A percentile compares a stretch with the other conserved stretches of the same genome.
These are phyloP conservation scores for Syngnathus floridae DNA, from an alignment of 2,113 vertebrate genomes.

Conservation along the genomic window DNA sequence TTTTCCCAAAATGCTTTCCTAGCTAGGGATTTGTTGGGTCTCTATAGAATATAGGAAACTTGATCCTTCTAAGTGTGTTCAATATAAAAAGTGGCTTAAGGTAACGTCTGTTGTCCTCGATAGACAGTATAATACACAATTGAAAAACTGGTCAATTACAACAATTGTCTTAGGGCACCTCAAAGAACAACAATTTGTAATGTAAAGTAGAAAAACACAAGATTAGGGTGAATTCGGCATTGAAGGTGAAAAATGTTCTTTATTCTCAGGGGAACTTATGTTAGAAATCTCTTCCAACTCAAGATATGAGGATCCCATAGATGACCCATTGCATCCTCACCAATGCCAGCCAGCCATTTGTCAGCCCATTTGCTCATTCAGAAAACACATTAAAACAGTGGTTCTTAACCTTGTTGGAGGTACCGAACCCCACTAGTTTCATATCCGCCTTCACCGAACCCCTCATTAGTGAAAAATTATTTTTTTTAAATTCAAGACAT, in stretches of 20 bases:
- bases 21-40: background rate
- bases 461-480: too few relatives aligned
- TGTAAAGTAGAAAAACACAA: background rate
- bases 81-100: background rate
- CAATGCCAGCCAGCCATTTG: conserved; percentile 56
- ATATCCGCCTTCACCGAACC: too few relatives aligned
- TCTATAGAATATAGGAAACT: background rate
- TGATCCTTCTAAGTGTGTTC: background rate
- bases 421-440: too few relatives aligned
- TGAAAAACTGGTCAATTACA: background rate
- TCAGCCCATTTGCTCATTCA: conserved; percentile 41
- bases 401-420: too few relatives aligned
- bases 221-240: background rate
- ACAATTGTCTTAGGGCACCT: too few relatives aligned
- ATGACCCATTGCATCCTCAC: conserved; percentile 13
- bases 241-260: background rate
- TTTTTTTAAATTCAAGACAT: too few relatives aligned
- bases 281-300: background rate
- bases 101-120: background rate
- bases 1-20: background rate
- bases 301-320: background rate
- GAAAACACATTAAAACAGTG: conserved; percentile 39
- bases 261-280: background rate
- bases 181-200: background rate
- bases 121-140: background rate